phyloP scores from a whole-genome alignment of 2,113 vertebrate genomes.

The Varanus komodoensis region DNA sequence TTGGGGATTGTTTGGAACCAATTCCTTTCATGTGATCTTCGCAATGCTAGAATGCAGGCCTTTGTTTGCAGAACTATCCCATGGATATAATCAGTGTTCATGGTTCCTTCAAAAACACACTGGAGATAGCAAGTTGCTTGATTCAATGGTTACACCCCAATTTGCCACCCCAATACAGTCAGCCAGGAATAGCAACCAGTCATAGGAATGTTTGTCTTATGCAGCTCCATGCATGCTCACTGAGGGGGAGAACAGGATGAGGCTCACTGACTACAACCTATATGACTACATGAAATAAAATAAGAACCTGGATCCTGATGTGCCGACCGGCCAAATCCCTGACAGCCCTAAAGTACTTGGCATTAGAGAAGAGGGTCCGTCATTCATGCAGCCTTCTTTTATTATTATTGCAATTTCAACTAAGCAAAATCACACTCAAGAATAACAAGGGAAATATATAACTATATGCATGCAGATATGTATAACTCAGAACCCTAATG shows the following conservation, averaged over 20 bases:
- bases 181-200: not conserved
- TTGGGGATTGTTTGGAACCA: not conserved
- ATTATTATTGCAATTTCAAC: too few species aligned
- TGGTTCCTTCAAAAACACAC: fast-evolving
- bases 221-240: not conserved
- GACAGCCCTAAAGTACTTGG: not conserved
- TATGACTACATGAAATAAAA: too few species aligned
- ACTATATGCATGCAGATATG: too few species aligned
- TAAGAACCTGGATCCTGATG: not conserved
- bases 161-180: not conserved
- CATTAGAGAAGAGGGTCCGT: not conserved
- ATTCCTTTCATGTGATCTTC: fast-evolving
- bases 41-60: not conserved
- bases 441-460: too few species aligned
- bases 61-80: not conserved
- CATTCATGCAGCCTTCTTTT: not conserved
- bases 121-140: not conserved
- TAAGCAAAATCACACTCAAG: too few species aligned
- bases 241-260: not conserved
- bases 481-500: not conserved
- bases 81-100: fast-evolving
- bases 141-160: not conserved
- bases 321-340: not conserved
- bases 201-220: not conserved
- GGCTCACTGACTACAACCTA: not conserved